Percentiles rank a stretch among this genome's conserved stretches.
These are phyloP conservation scores for Paralichthys olivaceus DNA, from an alignment of 2,113 vertebrate species.

Conservation along the genomic window DNA sequence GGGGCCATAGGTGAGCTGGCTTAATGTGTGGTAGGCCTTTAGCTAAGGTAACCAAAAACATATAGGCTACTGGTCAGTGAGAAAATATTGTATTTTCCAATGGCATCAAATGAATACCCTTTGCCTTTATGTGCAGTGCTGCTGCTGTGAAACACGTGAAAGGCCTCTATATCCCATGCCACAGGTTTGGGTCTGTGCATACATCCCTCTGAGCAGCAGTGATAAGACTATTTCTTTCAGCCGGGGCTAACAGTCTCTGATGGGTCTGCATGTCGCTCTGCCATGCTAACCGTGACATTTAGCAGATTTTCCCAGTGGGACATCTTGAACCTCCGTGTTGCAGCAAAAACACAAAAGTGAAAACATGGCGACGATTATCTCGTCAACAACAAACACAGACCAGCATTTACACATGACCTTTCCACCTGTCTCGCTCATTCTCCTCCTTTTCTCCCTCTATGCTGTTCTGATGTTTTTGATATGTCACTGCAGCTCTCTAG, in stretches of 20 bases:
- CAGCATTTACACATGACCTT: constrained; percentile 63
- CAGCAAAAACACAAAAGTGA: constrained; percentile 44
- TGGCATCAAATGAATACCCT: background rate
- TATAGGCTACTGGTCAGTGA: background rate
- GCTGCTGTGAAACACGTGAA: background rate
- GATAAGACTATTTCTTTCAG: constrained; percentile 11
- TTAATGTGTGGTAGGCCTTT: too few species aligned
- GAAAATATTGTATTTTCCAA: background rate
- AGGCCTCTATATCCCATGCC: background rate
- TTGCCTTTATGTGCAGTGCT: background rate
- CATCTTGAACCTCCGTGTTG: constrained; percentile 20
- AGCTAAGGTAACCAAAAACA: too few species aligned
- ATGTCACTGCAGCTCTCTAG: constrained; percentile 26
- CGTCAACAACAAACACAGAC: constrained; percentile 55
- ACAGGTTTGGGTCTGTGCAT: background rate
- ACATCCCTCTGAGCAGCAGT: background rate
- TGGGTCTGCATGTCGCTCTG: constrained; percentile 17
- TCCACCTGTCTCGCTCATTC: constrained; percentile 12
- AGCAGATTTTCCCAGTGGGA: constrained; percentile 52
- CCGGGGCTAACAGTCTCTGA: background rate
- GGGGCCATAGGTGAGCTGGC: too few species aligned
- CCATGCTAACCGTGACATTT: constrained; percentile 69
- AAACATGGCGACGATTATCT: constrained; percentile 53
- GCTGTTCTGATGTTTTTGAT: background rate
- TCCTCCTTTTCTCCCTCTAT: background rate